Conservation (phyloP, 1,140 invertebrate genomes). For the Drosophila leontia region DNA sequence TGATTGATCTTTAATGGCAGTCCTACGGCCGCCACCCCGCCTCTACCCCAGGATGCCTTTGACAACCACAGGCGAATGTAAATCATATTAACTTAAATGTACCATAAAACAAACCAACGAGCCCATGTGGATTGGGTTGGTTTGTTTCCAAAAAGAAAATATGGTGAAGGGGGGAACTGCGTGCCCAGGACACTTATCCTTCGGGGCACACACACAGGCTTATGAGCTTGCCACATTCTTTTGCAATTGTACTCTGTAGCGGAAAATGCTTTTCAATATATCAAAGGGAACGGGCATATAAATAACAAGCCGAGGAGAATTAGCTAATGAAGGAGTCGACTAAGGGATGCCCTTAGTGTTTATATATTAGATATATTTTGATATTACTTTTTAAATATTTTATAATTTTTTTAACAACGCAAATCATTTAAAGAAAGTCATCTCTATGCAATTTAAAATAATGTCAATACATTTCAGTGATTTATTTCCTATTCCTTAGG, state of each 20-base stretch:
- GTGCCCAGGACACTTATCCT: constrained; percentile 55
- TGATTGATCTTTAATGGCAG: constrained; percentile 84
- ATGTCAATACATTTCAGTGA: too few species aligned
- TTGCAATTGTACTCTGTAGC: constrained; percentile 62
- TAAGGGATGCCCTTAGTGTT: constrained; percentile 2
- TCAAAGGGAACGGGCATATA: constrained; percentile 62
- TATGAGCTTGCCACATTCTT: constrained; percentile 52
- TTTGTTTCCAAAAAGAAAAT: constrained; percentile 16
- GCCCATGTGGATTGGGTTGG: constrained; percentile 41
- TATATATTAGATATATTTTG: background rate
- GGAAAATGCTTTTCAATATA: constrained; percentile 77
- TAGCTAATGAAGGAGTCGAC: constrained; percentile 16
- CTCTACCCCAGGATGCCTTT: constrained; percentile 35
- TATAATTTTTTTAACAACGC: too few species aligned
- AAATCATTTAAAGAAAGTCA: too few species aligned
- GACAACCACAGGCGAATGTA: constrained; percentile 75
- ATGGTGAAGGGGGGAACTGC: constrained; percentile 1
- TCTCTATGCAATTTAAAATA: too few species aligned
- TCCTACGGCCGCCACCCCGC: background rate
- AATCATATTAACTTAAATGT: constrained; percentile 82
- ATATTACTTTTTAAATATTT: too few species aligned
- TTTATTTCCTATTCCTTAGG: too few species aligned
- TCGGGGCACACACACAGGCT: constrained; percentile 44
- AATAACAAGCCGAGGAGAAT: constrained; percentile 46
- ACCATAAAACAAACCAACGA: constrained; percentile 65